Evolutionary conservation across 2,888 invertebrate genomes (phyloP).

Genomic region (Agriopis marginaria): DNA sequence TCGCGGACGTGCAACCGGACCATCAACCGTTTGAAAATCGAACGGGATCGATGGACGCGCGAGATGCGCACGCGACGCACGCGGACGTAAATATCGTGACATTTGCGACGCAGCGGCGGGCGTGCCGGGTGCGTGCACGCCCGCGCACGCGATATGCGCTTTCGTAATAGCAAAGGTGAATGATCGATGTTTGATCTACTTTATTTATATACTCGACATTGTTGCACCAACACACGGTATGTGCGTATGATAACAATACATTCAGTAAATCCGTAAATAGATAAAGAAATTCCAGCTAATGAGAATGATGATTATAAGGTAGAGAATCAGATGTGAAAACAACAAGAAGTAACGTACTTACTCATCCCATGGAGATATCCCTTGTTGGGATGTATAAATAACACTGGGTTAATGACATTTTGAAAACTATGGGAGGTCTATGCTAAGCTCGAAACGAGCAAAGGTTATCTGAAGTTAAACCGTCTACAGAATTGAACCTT

Average conservation of each 20-base stretch:
- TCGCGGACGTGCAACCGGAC: slow-evolving; percentile 64
- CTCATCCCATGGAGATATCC: background rate
- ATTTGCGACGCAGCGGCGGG: slow-evolving; percentile 63
- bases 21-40: slow-evolving; percentile 61
- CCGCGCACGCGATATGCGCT: slow-evolving; percentile 47
- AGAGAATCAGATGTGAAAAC: background rate
- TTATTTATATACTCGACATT: slow-evolving; percentile 46
- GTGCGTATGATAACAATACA: background rate
- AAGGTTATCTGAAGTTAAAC: too few species aligned
- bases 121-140: slow-evolving; percentile 42
- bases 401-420: background rate
- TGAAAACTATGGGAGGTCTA: background rate
- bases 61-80: slow-evolving; percentile 62
- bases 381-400: background rate
- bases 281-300: background rate
- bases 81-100: slow-evolving; percentile 79
- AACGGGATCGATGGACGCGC: slow-evolving; percentile 66
- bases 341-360: background rate
- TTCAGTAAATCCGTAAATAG: background rate
- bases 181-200: slow-evolving; percentile 68
- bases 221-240: slow-evolving; percentile 25
- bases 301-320: background rate
- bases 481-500: background rate
- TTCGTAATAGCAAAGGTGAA: slow-evolving; percentile 70
- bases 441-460: background rate